Conservation (phyloP, 2,797 vertebrate genomes). For the Carcharodon carcharias region DNA sequence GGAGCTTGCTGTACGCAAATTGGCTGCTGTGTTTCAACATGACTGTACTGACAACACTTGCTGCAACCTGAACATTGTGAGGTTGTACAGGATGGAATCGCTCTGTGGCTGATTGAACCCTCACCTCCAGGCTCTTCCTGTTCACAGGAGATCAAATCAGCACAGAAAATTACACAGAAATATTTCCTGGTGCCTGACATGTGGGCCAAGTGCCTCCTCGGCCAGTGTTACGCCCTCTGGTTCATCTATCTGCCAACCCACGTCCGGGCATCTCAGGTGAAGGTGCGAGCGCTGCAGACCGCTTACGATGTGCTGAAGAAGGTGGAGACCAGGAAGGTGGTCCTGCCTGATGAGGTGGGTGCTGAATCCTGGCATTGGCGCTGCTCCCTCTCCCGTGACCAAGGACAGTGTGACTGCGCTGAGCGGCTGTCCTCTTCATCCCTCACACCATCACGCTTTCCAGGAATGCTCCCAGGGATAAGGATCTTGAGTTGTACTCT, state of each 20-base stretch:
- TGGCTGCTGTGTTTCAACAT: too few relatives aligned
- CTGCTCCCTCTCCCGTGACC: neutral
- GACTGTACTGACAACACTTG: neutral
- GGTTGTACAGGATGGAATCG: too few relatives aligned
- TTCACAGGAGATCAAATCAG: slow-evolving; percentile 81
- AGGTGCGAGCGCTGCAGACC: slow-evolving; percentile 72
- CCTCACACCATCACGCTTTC: too few relatives aligned
- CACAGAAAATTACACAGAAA: slow-evolving; percentile 81
- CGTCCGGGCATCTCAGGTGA: slow-evolving; percentile 66
- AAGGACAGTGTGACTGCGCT: too few relatives aligned
- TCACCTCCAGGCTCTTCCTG: fast-evolving
- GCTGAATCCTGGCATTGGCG: too few relatives aligned
- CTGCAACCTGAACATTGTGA: too few relatives aligned
- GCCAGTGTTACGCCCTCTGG: slow-evolving; percentile 90
- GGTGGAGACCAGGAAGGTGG: slow-evolving; percentile 84
- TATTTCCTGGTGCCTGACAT: slow-evolving; percentile 74
- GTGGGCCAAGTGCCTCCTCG: slow-evolving; percentile 87
- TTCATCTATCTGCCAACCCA: slow-evolving; percentile 87
- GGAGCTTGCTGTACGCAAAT: neutral
- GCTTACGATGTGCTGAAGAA: slow-evolving; percentile 84
- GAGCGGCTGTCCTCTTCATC: too few relatives aligned
- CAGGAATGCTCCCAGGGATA: neutral
- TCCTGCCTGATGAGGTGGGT: slow-evolving; percentile 83
- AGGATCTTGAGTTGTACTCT: too few relatives aligned
- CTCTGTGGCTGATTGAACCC: fast-evolving